phyloP scores from a whole-genome alignment of 2,888 invertebrate genomes.

The Cecidostiba fungosa region DNA sequence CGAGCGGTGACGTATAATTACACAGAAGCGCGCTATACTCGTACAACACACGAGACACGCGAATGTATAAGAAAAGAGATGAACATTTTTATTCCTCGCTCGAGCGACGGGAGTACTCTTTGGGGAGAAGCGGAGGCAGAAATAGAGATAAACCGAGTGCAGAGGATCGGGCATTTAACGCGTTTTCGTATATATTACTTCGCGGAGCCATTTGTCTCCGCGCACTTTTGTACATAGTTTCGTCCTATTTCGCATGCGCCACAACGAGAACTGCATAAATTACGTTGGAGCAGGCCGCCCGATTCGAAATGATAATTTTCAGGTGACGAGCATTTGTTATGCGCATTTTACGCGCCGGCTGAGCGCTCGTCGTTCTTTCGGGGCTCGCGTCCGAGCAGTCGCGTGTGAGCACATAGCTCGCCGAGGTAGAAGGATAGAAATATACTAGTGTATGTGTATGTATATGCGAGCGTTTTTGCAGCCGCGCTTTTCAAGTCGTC shows the following conservation, averaged over 20 bases:
- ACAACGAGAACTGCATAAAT: conserved; percentile 44
- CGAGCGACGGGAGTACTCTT: conserved; percentile 2
- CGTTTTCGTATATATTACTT: conserved; percentile 42
- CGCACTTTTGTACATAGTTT: too few species aligned
- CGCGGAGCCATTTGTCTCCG: conserved; percentile 50
- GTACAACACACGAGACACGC: conserved; percentile 1
- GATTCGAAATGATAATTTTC: conserved; percentile 57
- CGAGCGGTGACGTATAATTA: background rate
- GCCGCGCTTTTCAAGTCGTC: conserved; percentile 21
- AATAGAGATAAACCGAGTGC: conserved; percentile 60
- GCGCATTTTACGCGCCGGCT: conserved; percentile 33
- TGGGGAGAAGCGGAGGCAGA: conserved; percentile 36
- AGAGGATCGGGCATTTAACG: conserved; percentile 48
- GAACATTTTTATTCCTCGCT: conserved; percentile 26
- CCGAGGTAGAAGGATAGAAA: background rate
- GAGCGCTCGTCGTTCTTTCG: conserved; percentile 20
- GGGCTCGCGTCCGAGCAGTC: background rate
- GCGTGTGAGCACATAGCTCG: too few species aligned
- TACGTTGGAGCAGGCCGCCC: background rate
- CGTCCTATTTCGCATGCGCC: too few species aligned
- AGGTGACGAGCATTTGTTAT: conserved; percentile 54
- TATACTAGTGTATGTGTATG: background rate
- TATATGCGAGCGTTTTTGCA: background rate
- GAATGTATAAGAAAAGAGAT: background rate
- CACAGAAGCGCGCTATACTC: background rate